Evolutionary conservation across 2,888 invertebrate genomes (phyloP).

Genomic region (Romanomermis culicivorax): DNA sequence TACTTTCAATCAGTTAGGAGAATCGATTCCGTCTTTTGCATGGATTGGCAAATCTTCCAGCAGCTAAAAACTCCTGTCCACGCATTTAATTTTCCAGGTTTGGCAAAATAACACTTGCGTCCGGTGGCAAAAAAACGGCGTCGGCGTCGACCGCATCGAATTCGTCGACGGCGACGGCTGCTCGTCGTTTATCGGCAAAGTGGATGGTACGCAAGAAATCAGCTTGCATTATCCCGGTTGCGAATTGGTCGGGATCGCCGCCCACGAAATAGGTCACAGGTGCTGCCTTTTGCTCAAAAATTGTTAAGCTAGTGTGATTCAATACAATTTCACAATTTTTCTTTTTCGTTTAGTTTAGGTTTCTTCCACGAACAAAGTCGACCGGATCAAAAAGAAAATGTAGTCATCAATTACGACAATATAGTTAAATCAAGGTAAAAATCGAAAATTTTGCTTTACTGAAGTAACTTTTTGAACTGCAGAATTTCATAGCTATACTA

Average conservation of each 20-base stretch:
- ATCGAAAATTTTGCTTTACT: too few relatives aligned
- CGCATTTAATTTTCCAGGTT: too few relatives aligned
- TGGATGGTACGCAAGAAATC: slow-evolving; percentile 23
- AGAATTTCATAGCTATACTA: too few relatives aligned
- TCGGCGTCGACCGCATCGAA: slow-evolving; percentile 21
- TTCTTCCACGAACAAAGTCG: slow-evolving; percentile 26
- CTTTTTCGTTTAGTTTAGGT: background rate
- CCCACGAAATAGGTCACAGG: slow-evolving; percentile 26
- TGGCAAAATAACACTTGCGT: slow-evolving; percentile 22
- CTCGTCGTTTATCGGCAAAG: slow-evolving; percentile 23
- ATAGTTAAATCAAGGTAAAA: too few relatives aligned
- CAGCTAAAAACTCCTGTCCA: too few relatives aligned
- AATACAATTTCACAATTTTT: background rate
- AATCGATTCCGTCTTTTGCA: too few relatives aligned
- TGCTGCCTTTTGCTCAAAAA: slow-evolving; percentile 14
- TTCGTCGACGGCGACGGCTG: slow-evolving; percentile 28
- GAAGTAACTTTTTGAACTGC: too few relatives aligned
- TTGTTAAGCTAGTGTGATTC: too few relatives aligned
- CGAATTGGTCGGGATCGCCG: slow-evolving; percentile 24
- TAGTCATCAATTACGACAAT: slow-evolving; percentile 7
- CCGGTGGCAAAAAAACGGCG: slow-evolving; percentile 20
- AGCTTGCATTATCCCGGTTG: slow-evolving; percentile 26
- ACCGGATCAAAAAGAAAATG: slow-evolving; percentile 19
- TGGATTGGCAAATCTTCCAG: too few relatives aligned
- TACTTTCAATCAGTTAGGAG: too few relatives aligned